Evolutionary conservation across 2,888 invertebrate species (phyloP), one percentile per base, ranked within the genome.

Genomic region (Druceiella hillmani): DNA sequence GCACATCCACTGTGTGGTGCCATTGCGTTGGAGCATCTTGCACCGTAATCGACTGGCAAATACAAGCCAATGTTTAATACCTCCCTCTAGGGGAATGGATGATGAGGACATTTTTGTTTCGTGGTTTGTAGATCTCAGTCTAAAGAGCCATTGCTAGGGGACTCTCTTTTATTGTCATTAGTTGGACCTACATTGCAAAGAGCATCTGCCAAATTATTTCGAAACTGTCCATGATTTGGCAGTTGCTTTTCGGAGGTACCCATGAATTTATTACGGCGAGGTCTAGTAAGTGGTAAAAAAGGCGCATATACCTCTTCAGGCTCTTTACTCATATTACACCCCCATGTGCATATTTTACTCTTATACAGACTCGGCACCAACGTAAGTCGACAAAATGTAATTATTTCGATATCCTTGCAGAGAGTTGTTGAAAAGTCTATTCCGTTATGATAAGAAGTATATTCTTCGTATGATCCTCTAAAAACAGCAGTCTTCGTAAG

Each of bases 381-480:
- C 36, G 26, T 41, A 46, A 3, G 41, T 36, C 6, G 46, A 46
- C 17, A 43, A 10, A 36, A 17, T 15, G 35, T 44, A 4, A 44
- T 40, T 5, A 44, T 36, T 33, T 46, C 41, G 31, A 44, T 44
- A 29, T 46, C 46, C 17, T 38, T 39, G 43, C 34, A 41, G 9
- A 32, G 33, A 12, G 33, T 28, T 13, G 33, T 38, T 12, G 36
- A 35, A 12, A 45, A 24, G 15, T 44, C 35, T 27, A 41, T 22
- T 11, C 41, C 40, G 22, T 45, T 36, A n/a, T 9, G 11, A 35
- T 30, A 17, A 13, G 31, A 17, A 4, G 38, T 16, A n/a, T 31
- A 17, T 15, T 40, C 38, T 24, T 41, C 43, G 24, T 36, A 36
- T 14, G 33, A 33, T 17, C 40, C 45, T 32, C 41, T 13, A 11